These are phyloP conservation scores for Eupelmus urozonus DNA, from an alignment of 2,888 invertebrate genomes.

Conservation along the genomic window DNA sequence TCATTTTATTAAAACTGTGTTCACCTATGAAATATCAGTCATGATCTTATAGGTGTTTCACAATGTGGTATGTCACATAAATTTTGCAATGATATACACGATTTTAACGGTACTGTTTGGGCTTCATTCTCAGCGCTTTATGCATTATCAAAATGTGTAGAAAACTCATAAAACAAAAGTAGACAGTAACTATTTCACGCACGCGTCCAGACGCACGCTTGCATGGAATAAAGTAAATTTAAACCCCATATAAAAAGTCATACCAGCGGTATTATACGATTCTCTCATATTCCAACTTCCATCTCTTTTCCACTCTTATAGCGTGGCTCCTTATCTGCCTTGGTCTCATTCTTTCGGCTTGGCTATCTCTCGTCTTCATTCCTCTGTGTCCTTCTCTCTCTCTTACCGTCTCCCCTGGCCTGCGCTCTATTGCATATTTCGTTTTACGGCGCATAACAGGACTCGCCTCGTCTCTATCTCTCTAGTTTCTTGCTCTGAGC, in stretches of 20 bases:
- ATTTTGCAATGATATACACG: too few relatives aligned
- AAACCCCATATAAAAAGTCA: slow-evolving; percentile 38
- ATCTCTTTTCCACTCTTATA: slow-evolving; percentile 38
- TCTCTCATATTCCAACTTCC: slow-evolving; percentile 30
- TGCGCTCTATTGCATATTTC: slow-evolving; percentile 67
- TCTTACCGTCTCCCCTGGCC: slow-evolving; percentile 54
- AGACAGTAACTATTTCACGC: too few relatives aligned
- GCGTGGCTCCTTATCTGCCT: slow-evolving; percentile 41
- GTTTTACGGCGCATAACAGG: slow-evolving; percentile 69
- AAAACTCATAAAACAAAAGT: too few relatives aligned
- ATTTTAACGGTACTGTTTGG: too few relatives aligned
- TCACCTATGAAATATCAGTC: too few relatives aligned
- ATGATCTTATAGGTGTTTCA: too few relatives aligned
- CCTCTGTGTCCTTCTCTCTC: too few relatives aligned
- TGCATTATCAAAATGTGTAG: too few relatives aligned
- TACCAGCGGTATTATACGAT: slow-evolving; percentile 46
- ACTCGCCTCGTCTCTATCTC: slow-evolving; percentile 41
- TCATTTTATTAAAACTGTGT: too few relatives aligned
- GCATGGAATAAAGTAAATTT: slow-evolving; percentile 49
- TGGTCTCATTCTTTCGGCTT: slow-evolving; percentile 38
- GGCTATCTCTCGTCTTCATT: slow-evolving; percentile 56
- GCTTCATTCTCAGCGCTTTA: too few relatives aligned
- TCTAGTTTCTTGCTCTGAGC: background rate
- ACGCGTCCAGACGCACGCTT: background rate
- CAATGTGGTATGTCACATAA: too few relatives aligned